phyloP scores from a whole-genome alignment of 2,888 invertebrate species.

The Balanococcus diminutus region DNA sequence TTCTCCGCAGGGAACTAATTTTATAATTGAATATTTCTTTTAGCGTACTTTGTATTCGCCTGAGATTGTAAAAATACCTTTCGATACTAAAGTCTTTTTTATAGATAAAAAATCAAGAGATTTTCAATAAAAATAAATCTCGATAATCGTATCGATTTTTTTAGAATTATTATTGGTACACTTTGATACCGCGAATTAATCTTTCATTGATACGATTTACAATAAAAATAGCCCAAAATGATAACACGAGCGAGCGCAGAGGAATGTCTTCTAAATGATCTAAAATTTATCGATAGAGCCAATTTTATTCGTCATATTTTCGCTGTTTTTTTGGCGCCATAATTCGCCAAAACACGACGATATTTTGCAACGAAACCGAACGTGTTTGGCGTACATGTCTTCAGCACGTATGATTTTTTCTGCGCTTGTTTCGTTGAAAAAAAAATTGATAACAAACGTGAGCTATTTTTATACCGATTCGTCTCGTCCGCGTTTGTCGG shows the following conservation, averaged over 20 bases:
- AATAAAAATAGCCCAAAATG: too few species aligned
- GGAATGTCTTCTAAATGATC: neutral
- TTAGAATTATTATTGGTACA: neutral
- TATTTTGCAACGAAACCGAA: constrained; percentile 3
- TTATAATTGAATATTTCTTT: neutral
- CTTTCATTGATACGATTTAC: neutral
- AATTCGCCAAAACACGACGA: neutral
- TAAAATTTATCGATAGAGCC: neutral
- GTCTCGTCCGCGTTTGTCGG: neutral
- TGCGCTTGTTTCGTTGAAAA: neutral
- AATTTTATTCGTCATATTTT: neutral
- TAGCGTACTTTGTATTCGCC: too few species aligned
- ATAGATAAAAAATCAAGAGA: neutral
- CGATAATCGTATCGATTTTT: neutral
- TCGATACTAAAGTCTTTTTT: neutral
- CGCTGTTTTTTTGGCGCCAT: neutral
- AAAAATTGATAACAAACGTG: constrained; percentile 1
- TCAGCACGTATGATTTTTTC: neutral
- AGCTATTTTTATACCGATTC: neutral
- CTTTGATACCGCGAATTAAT: neutral
- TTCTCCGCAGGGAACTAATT: too few species aligned
- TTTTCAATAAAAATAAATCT: neutral
- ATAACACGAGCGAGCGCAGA: neutral
- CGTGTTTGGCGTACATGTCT: neutral
- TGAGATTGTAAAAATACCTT: too few species aligned